Base-by-base conservation (phyloP, 1,140 invertebrate species). In the Nasonia giraulti region DNA sequence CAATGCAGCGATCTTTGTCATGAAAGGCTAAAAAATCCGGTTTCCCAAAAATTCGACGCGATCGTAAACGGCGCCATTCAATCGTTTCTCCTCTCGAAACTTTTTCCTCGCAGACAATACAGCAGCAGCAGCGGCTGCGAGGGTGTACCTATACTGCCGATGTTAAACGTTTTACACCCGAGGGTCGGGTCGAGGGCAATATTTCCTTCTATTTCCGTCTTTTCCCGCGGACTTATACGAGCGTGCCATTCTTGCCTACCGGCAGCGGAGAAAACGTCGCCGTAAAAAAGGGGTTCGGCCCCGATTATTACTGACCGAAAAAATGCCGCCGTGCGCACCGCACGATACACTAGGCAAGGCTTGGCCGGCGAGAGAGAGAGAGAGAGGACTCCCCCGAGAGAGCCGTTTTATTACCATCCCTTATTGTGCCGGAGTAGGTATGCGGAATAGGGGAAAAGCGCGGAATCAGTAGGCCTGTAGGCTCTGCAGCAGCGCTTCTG, bases 271-370 rank as follows among this genome's bases (percentile, higher is more conserved):
- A 69, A 69, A n/a, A 37, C 17, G 3, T 10, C 66, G 31, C 40
- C 27, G 62, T 80, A 80, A 80, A 84, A 84, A 80, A 84, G 68
- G 83, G 77, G 77, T 84, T 79, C 23, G 27, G 17, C 14, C 50
- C 3, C 62, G 74, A 83, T 83, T 79, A 79, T 79, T 84, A 20
- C 77, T 50, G 50, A 84, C 77, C 78, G 78, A 78, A 84, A 84
- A 84, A 80, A 66, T 84, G 77, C 77, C 83, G 69, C 68, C 23
- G 44, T n/a, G 23, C 5, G 68, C n/a, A 73, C 37, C 55, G 27
- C 68, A 73, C 75, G 75, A 84, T 50, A 84, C 82, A 20, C 8
- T 84, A 80, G 83, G 83, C 83, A 84, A 84, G 83, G 83, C 77
- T 84, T 84, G n/a, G 69, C 1, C 27, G 27, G 27, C 31, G 8